A percentile compares a stretch with the other conserved stretches of the same genome.
Conservation (phyloP, 2,797 vertebrate genomes). For the Mus spretus region DNA sequence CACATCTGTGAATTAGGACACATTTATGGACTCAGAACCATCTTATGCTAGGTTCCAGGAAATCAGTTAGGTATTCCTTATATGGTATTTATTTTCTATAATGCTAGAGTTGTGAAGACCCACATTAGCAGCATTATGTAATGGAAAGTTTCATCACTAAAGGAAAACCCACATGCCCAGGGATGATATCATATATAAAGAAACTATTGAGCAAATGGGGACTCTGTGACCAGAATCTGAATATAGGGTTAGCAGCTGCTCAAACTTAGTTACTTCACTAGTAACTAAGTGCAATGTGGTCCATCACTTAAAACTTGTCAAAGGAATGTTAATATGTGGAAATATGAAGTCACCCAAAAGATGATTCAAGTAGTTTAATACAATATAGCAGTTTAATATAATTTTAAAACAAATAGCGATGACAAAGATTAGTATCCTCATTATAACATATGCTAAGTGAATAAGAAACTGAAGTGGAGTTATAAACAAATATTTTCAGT, state of each 20-base stretch:
- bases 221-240: neutral
- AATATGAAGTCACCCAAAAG: neutral
- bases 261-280: too few relatives aligned
- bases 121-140: neutral
- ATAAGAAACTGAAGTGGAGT: neutral
- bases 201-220: neutral
- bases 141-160: neutral
- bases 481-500: neutral
- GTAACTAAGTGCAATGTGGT: too few relatives aligned
- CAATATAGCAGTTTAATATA: neutral
- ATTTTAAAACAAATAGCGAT: neutral
- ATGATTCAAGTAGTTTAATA: slow-evolving; percentile 26
- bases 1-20: neutral
- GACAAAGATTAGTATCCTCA: neutral
- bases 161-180: neutral
- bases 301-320: neutral
- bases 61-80: neutral
- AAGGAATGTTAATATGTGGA: neutral
- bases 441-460: neutral
- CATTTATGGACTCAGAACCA: neutral
- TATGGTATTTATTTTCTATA: neutral
- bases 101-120: neutral
- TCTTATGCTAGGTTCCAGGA: neutral
- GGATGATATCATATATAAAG: neutral
- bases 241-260: neutral